These are phyloP conservation scores for Triplophysa siluroides DNA, from an alignment of 2,113 vertebrate genomes.

Conservation along the genomic window DNA sequence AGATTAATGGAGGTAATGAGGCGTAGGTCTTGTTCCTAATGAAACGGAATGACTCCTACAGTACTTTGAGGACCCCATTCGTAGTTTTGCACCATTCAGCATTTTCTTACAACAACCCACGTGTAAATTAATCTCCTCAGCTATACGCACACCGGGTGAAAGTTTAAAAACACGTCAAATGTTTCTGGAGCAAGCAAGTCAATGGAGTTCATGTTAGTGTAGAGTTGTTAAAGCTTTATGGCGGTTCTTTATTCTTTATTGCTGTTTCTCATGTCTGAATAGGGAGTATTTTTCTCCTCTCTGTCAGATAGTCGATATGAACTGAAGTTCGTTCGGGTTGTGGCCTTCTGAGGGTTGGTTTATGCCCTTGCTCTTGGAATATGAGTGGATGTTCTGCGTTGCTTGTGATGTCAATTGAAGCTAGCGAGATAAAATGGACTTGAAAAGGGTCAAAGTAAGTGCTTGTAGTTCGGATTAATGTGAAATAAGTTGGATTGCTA, in stretches of 20 bases:
- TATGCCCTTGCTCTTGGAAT: conserved; percentile 12
- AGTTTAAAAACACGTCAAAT: conserved; percentile 55
- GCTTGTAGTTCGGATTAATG: no score
- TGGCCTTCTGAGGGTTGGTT: conserved; percentile 8
- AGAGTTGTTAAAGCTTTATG: conserved; percentile 46
- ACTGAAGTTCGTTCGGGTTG: conserved; percentile 29
- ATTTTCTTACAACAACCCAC: conserved; percentile 62
- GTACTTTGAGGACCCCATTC: conserved; percentile 45
- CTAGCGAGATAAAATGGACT: background rate
- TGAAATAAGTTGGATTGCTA: no score
- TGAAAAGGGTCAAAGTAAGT: no score
- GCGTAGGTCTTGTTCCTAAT: conserved; percentile 45
- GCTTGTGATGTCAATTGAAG: background rate
- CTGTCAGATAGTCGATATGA: conserved; percentile 15
- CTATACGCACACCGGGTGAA: conserved; percentile 61
- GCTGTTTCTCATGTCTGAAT: conserved; percentile 31
- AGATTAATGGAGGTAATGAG: conserved; percentile 57
- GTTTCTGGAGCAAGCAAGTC: conserved; percentile 61
- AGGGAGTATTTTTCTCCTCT: conserved; percentile 17
- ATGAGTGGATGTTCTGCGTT: conserved; percentile 8
- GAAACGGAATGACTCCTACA: conserved; percentile 50
- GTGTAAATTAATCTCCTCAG: conserved; percentile 71
- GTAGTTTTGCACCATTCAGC: conserved; percentile 66
- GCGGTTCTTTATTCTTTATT: conserved; percentile 28
- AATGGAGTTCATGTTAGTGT: conserved; percentile 59